Evolutionary conservation across 2,113 vertebrate species (phyloP).

Genomic region (Callipepla squamata): DNA sequence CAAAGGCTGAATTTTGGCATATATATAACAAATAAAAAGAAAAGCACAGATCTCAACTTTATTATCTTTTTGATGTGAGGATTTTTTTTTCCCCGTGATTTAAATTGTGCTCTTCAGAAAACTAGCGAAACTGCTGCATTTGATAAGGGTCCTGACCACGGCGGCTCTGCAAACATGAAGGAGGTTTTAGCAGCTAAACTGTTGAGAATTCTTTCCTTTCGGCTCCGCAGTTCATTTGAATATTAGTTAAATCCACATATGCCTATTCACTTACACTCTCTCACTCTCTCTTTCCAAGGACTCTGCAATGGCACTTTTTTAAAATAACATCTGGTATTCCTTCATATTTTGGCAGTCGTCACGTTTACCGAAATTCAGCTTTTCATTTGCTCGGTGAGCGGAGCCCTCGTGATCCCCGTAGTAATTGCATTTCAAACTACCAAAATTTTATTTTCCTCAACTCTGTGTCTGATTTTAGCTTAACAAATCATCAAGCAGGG

Average conservation of each 20-base stretch:
- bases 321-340: slow-evolving; percentile 73
- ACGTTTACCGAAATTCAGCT: slow-evolving; percentile 56
- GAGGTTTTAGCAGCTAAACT: slow-evolving; percentile 16
- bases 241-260: slow-evolving; percentile 53
- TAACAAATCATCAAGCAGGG: slow-evolving; percentile 31
- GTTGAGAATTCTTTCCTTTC: slow-evolving; percentile 41
- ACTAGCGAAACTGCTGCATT: background rate
- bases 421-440: slow-evolving; percentile 55
- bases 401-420: slow-evolving; percentile 26
- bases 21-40: background rate
- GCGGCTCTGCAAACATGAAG: background rate
- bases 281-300: slow-evolving; percentile 46
- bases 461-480: slow-evolving; percentile 27
- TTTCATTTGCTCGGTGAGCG: slow-evolving; percentile 34
- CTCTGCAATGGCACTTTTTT: slow-evolving; percentile 41
- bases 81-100: background rate
- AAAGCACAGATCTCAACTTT: background rate
- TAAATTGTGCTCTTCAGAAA: background rate
- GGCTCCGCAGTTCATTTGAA: slow-evolving; percentile 27
- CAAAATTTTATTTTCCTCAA: background rate
- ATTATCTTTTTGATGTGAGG: background rate
- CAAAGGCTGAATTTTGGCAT: background rate
- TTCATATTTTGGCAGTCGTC: slow-evolving; percentile 63
- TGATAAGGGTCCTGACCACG: slow-evolving; percentile 26
- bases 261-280: background rate